Evolutionary conservation across 2,797 vertebrate species (phyloP).

Genomic region (Bovichtus variegatus): DNA sequence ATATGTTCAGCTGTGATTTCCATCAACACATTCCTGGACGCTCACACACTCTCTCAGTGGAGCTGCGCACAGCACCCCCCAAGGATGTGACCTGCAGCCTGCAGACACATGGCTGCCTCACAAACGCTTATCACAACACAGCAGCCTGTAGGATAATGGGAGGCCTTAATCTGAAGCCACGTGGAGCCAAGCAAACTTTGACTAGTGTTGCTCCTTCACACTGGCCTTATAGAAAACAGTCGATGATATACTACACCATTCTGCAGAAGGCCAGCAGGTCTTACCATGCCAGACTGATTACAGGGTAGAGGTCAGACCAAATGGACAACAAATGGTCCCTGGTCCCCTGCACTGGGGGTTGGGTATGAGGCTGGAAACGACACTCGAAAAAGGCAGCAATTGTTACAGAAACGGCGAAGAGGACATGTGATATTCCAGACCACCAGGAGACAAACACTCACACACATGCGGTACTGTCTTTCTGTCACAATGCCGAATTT

Average conservation of each 20-base stretch:
- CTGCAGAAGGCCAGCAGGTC: slow-evolving; percentile 75
- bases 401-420: slow-evolving; percentile 58
- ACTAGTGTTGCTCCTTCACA: slow-evolving; percentile 65
- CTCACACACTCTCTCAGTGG: slow-evolving; percentile 84
- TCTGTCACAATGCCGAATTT: slow-evolving; percentile 30
- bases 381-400: slow-evolving; percentile 55
- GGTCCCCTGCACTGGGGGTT: slow-evolving; percentile 65
- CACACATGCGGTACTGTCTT: slow-evolving; percentile 16
- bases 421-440: slow-evolving; percentile 54
- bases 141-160: slow-evolving; percentile 76
- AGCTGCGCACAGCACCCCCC: slow-evolving; percentile 81
- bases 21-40: slow-evolving; percentile 90
- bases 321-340: slow-evolving; percentile 81
- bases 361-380: slow-evolving; percentile 58
- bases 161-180: slow-evolving; percentile 81
- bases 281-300: slow-evolving; percentile 81
- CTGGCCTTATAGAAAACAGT: slow-evolving; percentile 73
- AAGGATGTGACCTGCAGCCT: slow-evolving; percentile 82
- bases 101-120: slow-evolving; percentile 80
- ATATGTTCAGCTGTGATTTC: slow-evolving; percentile 89
- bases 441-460: slow-evolving; percentile 46
- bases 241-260: slow-evolving; percentile 78
- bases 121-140: slow-evolving; percentile 83
- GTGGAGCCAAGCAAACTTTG: slow-evolving; percentile 77
- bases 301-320: slow-evolving; percentile 80